Evolutionary conservation across 2,797 vertebrate species (phyloP), one percentile per base, ranked within the genome.

Genomic region (Hemibagrus guttatus): DNA sequence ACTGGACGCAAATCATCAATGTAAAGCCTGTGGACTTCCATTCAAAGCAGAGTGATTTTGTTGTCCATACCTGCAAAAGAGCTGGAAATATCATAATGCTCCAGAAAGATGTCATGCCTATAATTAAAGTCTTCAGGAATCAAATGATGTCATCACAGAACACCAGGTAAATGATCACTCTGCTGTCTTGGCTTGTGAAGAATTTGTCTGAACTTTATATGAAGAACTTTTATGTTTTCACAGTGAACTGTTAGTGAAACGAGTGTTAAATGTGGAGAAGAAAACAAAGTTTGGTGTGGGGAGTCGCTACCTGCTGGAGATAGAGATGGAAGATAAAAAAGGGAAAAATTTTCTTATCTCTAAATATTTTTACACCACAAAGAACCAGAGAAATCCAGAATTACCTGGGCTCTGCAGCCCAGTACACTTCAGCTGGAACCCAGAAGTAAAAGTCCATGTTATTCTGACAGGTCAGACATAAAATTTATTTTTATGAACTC

Each of bases 231-330:
- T 2, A 16, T 54, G 54, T 84, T 49, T 35, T 46, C 19, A 16
- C 86, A 90, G 89, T 63, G 74, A 84, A 13, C 71, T 80, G 66
- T 58, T 84, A 17, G 92, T 97, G 64, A 93, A 90, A 90, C 94
- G 90, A 26, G 86, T 97, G 0, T 56, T 96, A 86, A 97, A 96
- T 0, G 93, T 97, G 89, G 96, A 96, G 89, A 97, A 95, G 49
- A 95, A 94, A 0, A 92, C 94, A 85, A 96, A 97, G 88, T 93
- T 92, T 26, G 56, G 93, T 0, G 90, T 91, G 0, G 96, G 96
- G 7, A 95, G 94, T 72, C 95, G 96, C 35, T 97, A 96, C 91
- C 94, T 97, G 52, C 88, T 97, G 89, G 96, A 97, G 85, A 93
- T 97, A n/a, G 95, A 96, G 88, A 91, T 97, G 63, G 90, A 94